Percentiles rank a stretch among this genome's conserved stretches.
Conservation (phyloP, 1,140 invertebrate genomes). For the Camponotus pennsylvanicus region DNA sequence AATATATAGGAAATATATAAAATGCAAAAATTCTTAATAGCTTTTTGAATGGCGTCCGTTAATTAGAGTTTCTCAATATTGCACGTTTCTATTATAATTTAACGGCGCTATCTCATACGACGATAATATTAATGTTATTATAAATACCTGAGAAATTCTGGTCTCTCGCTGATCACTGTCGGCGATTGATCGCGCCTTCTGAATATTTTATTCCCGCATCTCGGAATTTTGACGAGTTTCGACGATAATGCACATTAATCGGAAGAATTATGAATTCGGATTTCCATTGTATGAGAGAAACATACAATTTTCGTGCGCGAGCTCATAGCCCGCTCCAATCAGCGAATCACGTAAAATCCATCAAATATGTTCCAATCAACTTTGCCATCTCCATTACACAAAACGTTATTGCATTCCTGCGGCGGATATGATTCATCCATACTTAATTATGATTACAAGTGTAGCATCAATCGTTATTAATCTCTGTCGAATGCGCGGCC, state of each 20-base stretch:
- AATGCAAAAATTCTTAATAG: conserved; percentile 14
- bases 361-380: conserved; percentile 72
- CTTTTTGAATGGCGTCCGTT: conserved; percentile 8
- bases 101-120: not conserved
- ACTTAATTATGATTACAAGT: conserved; percentile 75
- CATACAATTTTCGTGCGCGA: conserved; percentile 56
- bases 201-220: conserved; percentile 54
- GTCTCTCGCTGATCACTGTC: conserved; percentile 31
- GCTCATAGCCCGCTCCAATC: conserved; percentile 67
- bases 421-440: conserved; percentile 59
- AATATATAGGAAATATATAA: not conserved
- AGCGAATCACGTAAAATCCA: conserved; percentile 69
- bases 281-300: conserved; percentile 17
- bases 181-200: conserved; percentile 34
- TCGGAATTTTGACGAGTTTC: conserved; percentile 63
- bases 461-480: conserved; percentile 72
- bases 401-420: conserved; percentile 68
- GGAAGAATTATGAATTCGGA: conserved; percentile 61
- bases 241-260: conserved; percentile 39
- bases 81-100: conserved; percentile 11
- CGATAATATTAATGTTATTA: conserved; percentile 41
- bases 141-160: conserved; percentile 53
- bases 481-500: conserved; percentile 61
- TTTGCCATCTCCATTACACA: conserved; percentile 59
- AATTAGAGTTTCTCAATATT: conserved; percentile 2